A percentile compares a stretch with the other conserved stretches of the same genome.
Conservation (phyloP, 2,888 invertebrate species). For the Latrodectus elegans region DNA sequence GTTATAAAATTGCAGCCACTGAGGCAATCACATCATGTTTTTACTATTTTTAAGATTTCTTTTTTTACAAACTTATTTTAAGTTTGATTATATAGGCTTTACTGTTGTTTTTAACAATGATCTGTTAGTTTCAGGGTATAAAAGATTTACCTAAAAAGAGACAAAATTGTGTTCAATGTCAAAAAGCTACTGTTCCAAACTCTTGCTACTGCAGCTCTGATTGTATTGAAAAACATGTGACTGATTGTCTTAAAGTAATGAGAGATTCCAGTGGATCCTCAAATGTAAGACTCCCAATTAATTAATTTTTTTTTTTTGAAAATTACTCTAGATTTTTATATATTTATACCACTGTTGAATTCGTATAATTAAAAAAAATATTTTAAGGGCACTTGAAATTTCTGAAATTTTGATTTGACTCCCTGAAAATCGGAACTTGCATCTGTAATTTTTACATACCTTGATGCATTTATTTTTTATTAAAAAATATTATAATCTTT, state of each 20-base stretch:
- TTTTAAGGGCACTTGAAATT: neutral
- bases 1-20: no score
- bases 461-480: no score
- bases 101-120: neutral
- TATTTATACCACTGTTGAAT: neutral
- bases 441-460: no score
- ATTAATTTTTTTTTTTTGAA: neutral
- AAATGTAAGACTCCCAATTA: constrained; percentile 13
- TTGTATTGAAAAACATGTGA: constrained; percentile 89
- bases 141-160: constrained; percentile 70
- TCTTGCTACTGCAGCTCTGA: constrained; percentile 89
- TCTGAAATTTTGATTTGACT: no score
- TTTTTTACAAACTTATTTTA: no score
- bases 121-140: neutral
- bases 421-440: no score
- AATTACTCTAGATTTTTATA: neutral
- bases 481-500: no score
- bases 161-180: constrained; percentile 71
- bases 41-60: no score
- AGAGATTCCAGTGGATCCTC: constrained; percentile 26
- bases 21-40: no score
- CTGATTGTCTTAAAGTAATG: constrained; percentile 77
- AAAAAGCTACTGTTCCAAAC: constrained; percentile 71
- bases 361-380: neutral
- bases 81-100: no score